Conservation (phyloP, 1,140 invertebrate species). For the Sipha flava region DNA sequence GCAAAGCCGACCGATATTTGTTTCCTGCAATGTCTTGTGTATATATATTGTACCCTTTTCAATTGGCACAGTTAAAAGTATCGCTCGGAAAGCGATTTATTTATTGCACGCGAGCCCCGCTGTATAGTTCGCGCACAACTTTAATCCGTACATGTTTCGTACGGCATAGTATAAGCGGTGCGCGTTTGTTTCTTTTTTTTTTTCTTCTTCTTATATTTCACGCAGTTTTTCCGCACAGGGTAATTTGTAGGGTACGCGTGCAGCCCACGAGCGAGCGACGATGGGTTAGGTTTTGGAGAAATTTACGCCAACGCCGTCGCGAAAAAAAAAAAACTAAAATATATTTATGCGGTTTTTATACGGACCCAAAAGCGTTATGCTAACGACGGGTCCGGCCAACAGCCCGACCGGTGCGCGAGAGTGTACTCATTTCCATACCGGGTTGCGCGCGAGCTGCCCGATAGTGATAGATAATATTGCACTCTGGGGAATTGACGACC, state of each 20-base stretch:
- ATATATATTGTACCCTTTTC: not conserved
- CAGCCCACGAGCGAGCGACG: too few species aligned
- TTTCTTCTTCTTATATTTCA: too few species aligned
- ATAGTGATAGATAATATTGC: conserved; percentile 30
- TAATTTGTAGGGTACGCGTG: too few species aligned
- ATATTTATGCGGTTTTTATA: conserved; percentile 31
- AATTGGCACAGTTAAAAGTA: not conserved
- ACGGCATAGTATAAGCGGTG: too few species aligned
- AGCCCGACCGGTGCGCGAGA: not conserved
- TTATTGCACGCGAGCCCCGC: too few species aligned
- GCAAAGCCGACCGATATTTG: not conserved
- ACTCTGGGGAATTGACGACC: conserved; percentile 9
- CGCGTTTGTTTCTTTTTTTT: too few species aligned
- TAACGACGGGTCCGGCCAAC: not conserved
- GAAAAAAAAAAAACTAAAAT: not conserved
- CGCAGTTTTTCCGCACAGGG: too few species aligned
- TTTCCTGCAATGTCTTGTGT: not conserved
- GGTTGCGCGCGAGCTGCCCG: not conserved
- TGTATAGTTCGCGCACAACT: too few species aligned
- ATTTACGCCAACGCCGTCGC: not conserved
- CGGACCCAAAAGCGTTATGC: conserved; percentile 18
- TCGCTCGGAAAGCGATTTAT: too few species aligned
- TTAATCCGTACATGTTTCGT: too few species aligned
- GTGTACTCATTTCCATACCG: conserved; percentile 20
- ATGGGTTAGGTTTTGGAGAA: too few species aligned